Evolutionary conservation across 2,797 vertebrate species (phyloP).

Genomic region (Cyclopterus lumpus): DNA sequence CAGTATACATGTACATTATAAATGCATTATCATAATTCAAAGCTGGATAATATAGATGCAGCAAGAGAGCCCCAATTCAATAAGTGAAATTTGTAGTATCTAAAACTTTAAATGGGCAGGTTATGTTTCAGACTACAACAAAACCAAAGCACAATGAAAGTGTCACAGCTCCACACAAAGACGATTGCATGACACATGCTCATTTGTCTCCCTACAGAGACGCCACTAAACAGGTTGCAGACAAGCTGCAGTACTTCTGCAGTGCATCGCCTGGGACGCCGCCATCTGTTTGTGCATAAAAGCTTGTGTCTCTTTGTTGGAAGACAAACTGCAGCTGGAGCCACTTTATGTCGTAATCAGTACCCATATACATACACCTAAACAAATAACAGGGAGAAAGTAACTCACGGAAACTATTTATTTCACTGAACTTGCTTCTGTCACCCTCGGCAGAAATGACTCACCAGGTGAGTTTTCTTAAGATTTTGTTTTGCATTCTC

Average conservation of each 20-base stretch:
- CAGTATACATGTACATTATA: too few relatives aligned
- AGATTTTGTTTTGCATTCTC: conserved; percentile 36
- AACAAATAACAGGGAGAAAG: conserved; percentile 32
- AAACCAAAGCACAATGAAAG: conserved; percentile 30
- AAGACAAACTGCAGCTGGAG: conserved; percentile 51
- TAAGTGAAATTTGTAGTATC: neutral
- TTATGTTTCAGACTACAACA: conserved; percentile 29
- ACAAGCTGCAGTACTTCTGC: conserved; percentile 65
- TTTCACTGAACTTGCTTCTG: conserved; percentile 30
- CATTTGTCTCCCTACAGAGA: conserved; percentile 69
- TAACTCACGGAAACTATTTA: conserved; percentile 14
- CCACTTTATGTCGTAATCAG: conserved; percentile 38
- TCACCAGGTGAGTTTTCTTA: conserved; percentile 42
- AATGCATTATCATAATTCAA: neutral
- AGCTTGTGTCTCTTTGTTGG: conserved; percentile 53
- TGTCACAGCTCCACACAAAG: conserved; percentile 33
- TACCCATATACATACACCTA: neutral
- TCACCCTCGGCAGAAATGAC: conserved; percentile 26
- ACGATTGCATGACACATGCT: conserved; percentile 58
- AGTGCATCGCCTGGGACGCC: conserved; percentile 62
- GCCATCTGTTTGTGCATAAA: conserved; percentile 66
- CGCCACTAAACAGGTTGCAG: conserved; percentile 65
- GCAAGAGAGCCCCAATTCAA: conserved; percentile 1
- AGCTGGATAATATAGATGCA: neutral
- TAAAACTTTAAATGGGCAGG: conserved; percentile 20